These are phyloP conservation scores for Agrochola litura DNA, from an alignment of 2,888 invertebrate species.

Conservation along the genomic window DNA sequence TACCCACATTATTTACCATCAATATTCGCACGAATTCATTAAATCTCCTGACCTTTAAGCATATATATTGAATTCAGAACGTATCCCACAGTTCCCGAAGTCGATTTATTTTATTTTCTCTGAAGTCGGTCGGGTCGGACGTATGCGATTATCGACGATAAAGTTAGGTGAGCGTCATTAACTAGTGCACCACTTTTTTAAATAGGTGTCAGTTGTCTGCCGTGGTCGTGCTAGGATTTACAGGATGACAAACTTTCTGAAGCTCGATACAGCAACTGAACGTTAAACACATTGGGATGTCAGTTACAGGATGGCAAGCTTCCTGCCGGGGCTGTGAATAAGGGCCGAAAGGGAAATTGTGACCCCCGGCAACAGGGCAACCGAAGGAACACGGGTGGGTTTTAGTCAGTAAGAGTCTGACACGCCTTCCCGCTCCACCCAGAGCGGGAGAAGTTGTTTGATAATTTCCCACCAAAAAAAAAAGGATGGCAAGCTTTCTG, in stretches of 20 bases:
- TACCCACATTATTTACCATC: too few relatives aligned
- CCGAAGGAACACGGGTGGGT: too few relatives aligned
- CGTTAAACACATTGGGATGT: not conserved
- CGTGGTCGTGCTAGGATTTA: not conserved
- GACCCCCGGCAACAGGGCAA: too few relatives aligned
- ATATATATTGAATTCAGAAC: slow-evolving; percentile 1
- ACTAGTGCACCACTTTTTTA: slow-evolving; percentile 13
- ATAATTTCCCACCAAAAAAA: too few relatives aligned
- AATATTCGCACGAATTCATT: not conserved
- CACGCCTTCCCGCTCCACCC: too few relatives aligned
- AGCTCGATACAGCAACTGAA: not conserved
- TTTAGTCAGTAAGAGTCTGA: too few relatives aligned
- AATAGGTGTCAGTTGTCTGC: slow-evolving; percentile 28
- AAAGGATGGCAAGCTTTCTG: not conserved
- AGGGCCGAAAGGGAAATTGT: too few relatives aligned
- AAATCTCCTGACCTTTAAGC: not conserved
- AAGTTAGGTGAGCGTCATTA: slow-evolving; percentile 18
- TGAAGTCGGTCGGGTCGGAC: slow-evolving; percentile 13
- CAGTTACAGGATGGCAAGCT: too few relatives aligned
- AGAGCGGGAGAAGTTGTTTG: too few relatives aligned
- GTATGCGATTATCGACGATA: slow-evolving; percentile 34
- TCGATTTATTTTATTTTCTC: slow-evolving; percentile 28
- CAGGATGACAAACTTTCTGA: not conserved
- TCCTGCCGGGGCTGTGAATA: too few relatives aligned
- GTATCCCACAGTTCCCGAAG: not conserved